Percentiles rank a stretch among this genome's conserved stretches.
Conservation (phyloP, 2,888 invertebrate genomes). For the Anaspis maculata region DNA sequence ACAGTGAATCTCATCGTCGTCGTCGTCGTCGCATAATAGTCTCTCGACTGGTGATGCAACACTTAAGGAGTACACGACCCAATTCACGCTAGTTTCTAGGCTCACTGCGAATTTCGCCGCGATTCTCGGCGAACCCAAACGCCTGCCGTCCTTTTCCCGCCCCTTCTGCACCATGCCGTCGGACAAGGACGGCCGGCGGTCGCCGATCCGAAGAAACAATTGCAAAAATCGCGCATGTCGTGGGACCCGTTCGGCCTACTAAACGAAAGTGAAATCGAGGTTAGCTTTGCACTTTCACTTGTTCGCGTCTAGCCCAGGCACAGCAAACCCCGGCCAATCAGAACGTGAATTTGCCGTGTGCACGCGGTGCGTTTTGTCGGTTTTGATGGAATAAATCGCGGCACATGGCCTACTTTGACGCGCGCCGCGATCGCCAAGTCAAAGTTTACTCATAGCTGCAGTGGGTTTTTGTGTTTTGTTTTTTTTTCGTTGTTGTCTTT, state of each 20-base stretch:
- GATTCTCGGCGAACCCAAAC: slow-evolving; percentile 15
- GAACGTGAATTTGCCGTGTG: slow-evolving; percentile 32
- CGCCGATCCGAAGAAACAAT: slow-evolving; percentile 8
- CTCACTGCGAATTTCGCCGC: slow-evolving; percentile 22
- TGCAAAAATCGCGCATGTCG: slow-evolving; percentile 31
- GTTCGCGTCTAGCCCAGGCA: slow-evolving; percentile 41
- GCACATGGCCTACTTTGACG: slow-evolving; percentile 37
- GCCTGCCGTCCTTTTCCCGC: slow-evolving; percentile 5
- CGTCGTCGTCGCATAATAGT: slow-evolving; percentile 39
- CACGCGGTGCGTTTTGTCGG: slow-evolving; percentile 35
- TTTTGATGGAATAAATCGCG: slow-evolving; percentile 39
- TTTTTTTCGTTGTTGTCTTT: slow-evolving; percentile 5
- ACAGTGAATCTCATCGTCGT: slow-evolving; percentile 34
- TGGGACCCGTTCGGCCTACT: slow-evolving; percentile 45
- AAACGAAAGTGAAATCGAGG: slow-evolving; percentile 47
- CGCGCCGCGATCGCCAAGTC: slow-evolving; percentile 23
- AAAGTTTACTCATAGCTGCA: slow-evolving; percentile 31
- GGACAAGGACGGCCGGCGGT: slow-evolving; percentile 6
- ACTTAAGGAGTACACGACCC: slow-evolving; percentile 41
- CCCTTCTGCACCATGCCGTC: slow-evolving; percentile 7
- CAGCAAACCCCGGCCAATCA: slow-evolving; percentile 38
- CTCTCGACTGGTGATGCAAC: slow-evolving; percentile 35
- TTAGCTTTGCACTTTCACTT: slow-evolving; percentile 45
- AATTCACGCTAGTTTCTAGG: slow-evolving; percentile 42
- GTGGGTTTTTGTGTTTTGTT: slow-evolving; percentile 22